Evolutionary conservation across 2,888 invertebrate genomes (phyloP).

Genomic region (Clistopyga incitator): DNA sequence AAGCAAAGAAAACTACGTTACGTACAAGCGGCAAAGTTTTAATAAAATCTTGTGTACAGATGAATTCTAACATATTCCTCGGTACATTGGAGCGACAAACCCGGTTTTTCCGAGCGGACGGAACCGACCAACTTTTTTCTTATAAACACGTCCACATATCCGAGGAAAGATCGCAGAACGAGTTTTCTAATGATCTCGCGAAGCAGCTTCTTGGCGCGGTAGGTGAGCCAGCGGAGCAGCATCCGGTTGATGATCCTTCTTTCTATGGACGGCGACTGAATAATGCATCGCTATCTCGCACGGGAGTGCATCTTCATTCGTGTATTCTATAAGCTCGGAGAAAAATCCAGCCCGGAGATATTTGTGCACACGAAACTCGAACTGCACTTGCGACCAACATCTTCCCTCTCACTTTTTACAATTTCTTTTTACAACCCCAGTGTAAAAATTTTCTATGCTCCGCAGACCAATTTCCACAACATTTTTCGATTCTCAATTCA

Average conservation of each 20-base stretch:
- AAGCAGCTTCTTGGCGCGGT: conserved; percentile 24
- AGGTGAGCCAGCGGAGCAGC: conserved; percentile 39
- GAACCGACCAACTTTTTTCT: conserved; percentile 54
- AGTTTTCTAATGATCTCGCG: conserved; percentile 66
- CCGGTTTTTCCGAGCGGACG: conserved; percentile 55
- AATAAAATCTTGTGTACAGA: conserved; percentile 58
- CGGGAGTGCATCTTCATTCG: conserved; percentile 41
- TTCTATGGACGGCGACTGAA: conserved; percentile 48
- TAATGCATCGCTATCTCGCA: conserved; percentile 56
- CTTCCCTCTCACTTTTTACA: neutral
- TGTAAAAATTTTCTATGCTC: neutral
- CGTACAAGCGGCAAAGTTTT: conserved; percentile 55
- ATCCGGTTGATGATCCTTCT: conserved; percentile 65
- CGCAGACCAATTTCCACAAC: neutral
- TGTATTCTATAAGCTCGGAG: conserved; percentile 37
- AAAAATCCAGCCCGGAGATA: conserved; percentile 7
- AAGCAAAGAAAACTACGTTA: conserved; percentile 32
- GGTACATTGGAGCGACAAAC: conserved; percentile 37
- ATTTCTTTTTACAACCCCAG: neutral
- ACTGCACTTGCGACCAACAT: neutral
- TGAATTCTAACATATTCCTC: conserved; percentile 42
- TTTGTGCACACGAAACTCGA: neutral
- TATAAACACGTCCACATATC: conserved; percentile 12
- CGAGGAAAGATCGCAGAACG: conserved; percentile 56
- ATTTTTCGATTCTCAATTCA: neutral